phyloP scores from a whole-genome alignment of 1,140 invertebrate species.

The Drosophila insularis region DNA sequence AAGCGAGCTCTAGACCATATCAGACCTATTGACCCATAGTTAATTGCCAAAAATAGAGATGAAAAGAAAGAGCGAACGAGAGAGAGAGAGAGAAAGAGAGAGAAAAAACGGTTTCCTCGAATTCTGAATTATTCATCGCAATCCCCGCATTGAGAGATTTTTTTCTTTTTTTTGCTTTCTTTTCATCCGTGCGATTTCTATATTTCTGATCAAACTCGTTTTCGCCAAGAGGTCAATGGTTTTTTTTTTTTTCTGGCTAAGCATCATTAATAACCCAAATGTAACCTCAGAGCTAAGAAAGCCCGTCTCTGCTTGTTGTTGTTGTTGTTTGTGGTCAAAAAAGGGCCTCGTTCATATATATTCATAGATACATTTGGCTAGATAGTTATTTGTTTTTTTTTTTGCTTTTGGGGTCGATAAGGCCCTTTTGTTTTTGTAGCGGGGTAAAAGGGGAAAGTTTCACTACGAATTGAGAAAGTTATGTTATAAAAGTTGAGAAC shows the following conservation, averaged over 20 bases:
- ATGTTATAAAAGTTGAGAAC: no score
- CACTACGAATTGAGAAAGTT: no score
- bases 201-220: constrained; percentile 42
- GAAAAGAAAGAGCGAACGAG: background rate
- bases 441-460: background rate
- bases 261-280: constrained; percentile 20
- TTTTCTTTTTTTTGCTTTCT: constrained; percentile 10
- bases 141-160: constrained; percentile 1
- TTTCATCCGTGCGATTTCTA: constrained; percentile 21
- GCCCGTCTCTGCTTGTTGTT: background rate
- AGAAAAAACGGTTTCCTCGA: constrained; percentile 43
- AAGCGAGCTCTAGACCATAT: background rate
- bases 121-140: constrained; percentile 72
- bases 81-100: background rate
- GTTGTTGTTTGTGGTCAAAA: background rate
- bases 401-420: background rate
- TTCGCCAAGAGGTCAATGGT: constrained; percentile 42
- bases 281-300: constrained; percentile 4
- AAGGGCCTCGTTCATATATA: background rate
- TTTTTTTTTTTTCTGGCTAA: background rate
- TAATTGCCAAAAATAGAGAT: constrained; percentile 61
- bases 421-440: background rate
- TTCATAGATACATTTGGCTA: background rate
- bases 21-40: constrained; percentile 66
- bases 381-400: background rate